A percentile compares a stretch with the other conserved stretches of the same genome.
Evolutionary conservation across 2,113 vertebrate genomes (phyloP).

Genomic region (Felis chaus): DNA sequence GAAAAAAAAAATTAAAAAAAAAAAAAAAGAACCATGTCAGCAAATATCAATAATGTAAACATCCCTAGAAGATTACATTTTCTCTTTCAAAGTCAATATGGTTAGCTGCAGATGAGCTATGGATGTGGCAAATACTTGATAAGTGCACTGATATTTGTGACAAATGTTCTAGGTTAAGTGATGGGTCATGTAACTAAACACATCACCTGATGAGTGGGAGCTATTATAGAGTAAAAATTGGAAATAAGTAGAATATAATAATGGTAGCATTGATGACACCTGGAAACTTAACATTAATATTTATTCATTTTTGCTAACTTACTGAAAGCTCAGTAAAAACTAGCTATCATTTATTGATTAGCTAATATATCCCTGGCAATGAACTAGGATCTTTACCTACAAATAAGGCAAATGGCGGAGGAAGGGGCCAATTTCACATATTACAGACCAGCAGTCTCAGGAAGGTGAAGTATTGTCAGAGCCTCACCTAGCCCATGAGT

Average conservation of each 20-base stretch:
- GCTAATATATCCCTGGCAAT: neutral
- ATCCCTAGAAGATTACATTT: neutral
- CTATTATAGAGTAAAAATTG: neutral
- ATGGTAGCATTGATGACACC: neutral
- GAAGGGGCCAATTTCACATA: neutral
- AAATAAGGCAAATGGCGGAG: neutral
- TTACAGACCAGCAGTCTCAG: neutral
- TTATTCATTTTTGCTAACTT: neutral
- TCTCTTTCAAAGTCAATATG: neutral
- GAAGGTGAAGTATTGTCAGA: neutral
- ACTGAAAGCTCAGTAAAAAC: neutral
- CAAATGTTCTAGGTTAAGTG: neutral
- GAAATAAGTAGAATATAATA: neutral
- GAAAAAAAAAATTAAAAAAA: no score
- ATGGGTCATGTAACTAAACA: neutral
- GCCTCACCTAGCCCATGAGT: neutral
- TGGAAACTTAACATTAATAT: neutral
- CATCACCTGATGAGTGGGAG: neutral
- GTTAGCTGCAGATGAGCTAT: neutral
- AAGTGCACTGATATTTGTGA: neutral
- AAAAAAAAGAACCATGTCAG: neutral
- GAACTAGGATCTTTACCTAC: neutral
- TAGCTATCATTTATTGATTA: neutral
- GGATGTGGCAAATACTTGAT: neutral
- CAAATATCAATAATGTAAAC: neutral